Base-by-base conservation (phyloP, 2,113 vertebrate genomes). In the Fukomys damarensis region DNA sequence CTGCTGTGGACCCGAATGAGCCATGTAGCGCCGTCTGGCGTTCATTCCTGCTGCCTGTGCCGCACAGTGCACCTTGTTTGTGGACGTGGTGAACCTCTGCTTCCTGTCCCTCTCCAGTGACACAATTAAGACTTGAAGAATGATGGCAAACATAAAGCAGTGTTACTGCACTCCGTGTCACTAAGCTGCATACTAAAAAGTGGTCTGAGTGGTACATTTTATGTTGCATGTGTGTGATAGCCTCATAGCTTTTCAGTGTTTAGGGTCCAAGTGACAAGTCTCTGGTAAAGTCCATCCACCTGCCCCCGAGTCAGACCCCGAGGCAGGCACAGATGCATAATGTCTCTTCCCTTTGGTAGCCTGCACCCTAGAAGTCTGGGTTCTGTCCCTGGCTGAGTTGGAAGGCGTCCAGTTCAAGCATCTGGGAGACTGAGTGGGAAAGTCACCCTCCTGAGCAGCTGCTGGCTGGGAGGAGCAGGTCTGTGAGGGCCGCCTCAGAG, bases 121-220 rank as follows among this genome's bases (percentile, higher is more conserved):
- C 1, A 0, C 8, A 30, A 38, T 11, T 16, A 41, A 30, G 59
- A 7, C n/a, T 54, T 30, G 1, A n/a, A 1, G 10, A 49, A 2
- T 30, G 2, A 2, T 2, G 3, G 35, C 13, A 54, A n/a, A 6
- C 30, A 8, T 12, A n/a, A 0, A 12, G 35, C 6, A 1, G 4
- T 14, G 5, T 68, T 38, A 68, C 2, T 2, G 63, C 3, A 14
- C 30, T 32, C 19, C 1, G 3, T 0, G 12, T n/a, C 35, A 16
- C 41, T 35, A 41, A 6, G 4, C 6, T 35, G 26, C 3, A 1
- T 11, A 3, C 35, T 7, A 7, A 26, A 28, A n/a, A 17, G 2
- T 5, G 49, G 30, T 6, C 13, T 59, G 32, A 30, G 16, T 11
- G 68, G 43, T 28, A 5, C 3, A 2, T 22, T 35, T 35, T 26